Base-by-base conservation (phyloP, 2,888 invertebrate genomes). In the Cephus rjabovi region DNA sequence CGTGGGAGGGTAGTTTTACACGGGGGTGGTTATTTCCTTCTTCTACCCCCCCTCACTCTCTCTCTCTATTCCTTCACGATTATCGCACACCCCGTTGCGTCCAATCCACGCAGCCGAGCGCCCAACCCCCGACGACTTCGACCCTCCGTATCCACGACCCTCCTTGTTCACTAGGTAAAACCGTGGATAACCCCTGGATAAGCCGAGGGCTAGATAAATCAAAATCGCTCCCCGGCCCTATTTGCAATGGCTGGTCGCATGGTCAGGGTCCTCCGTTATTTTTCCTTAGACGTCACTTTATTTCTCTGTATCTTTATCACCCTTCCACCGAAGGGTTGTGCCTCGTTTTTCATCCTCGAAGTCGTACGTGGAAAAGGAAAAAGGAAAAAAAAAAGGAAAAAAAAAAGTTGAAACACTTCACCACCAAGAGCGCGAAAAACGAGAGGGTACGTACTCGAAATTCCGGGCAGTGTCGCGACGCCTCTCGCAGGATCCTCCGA, bases 31-130 rank as follows among this genome's bases (percentile, higher is more conserved):
- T 40, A 40, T 40, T 15, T 40, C 40, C 40, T 15, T 40, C 15
- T 6, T 6, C 40, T 4, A 1, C 3, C 12, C 4, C 37, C 4
- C 12, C 4, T 0, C 12, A 4, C 37, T 0, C 12, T 0, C 79
- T 81, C 81, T 75, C 34, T 76, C 84, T 86, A 86, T 88, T 85
- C 85, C 86, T 86, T 84, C 79, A 77, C 82, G 87, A 88, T 88
- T 87, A 88, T 83, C 83, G 77, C 80, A 87, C 86, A 87, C 87
- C 81, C 81, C 80, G 86, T 56, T 87, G 86, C 82, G 81, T 81
- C 84, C 85, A 86, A 88, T 88, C 83, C 87, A 84, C 84, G 81
- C 81, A 81, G 81, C 82, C 81, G 40, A 40, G 15, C 40, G 40
- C 40, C 40, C 30, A 1, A 35, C 35, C 35, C 70, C 33, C 6